Percentiles rank a stretch among this genome's conserved stretches.
These are phyloP conservation scores for Synergus gifuensis DNA, from an alignment of 2,888 invertebrate species.

Conservation along the genomic window DNA sequence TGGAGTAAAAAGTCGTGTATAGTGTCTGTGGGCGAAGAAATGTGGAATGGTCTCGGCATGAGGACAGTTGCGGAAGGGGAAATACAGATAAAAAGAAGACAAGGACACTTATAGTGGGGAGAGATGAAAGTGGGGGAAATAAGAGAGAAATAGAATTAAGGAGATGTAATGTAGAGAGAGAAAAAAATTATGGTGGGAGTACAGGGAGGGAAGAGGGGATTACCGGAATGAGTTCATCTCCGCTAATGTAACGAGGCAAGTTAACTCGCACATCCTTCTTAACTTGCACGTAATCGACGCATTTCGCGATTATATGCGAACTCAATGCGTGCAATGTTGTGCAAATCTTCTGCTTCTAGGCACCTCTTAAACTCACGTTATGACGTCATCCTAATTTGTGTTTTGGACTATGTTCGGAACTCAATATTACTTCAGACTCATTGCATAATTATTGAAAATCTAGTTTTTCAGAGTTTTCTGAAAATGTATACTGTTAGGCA, in stretches of 20 bases:
- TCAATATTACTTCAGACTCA: not conserved
- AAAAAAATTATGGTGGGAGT: not conserved
- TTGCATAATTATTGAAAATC: not conserved
- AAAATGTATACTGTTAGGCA: not conserved
- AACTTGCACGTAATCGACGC: slow-evolving; percentile 61
- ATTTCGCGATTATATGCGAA: slow-evolving; percentile 63
- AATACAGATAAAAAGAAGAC: not conserved
- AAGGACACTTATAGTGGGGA: not conserved
- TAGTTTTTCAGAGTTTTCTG: no score
- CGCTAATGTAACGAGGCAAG: slow-evolving; percentile 74
- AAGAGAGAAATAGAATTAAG: not conserved
- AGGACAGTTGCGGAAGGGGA: not conserved
- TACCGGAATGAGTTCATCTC: slow-evolving; percentile 75
- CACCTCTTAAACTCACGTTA: not conserved
- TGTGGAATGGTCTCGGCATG: not conserved
- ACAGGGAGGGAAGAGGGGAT: not conserved
- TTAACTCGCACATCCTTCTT: slow-evolving; percentile 77
- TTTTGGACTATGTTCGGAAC: not conserved
- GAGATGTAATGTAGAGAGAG: not conserved
- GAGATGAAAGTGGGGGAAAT: not conserved
- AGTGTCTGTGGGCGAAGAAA: slow-evolving; percentile 39
- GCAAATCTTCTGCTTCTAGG: not conserved
- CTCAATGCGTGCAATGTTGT: slow-evolving; percentile 48
- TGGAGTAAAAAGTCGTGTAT: slow-evolving; percentile 23
- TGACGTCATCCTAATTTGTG: not conserved